phyloP scores from a whole-genome alignment of 2,888 invertebrate genomes.

The Calameuta idolon region DNA sequence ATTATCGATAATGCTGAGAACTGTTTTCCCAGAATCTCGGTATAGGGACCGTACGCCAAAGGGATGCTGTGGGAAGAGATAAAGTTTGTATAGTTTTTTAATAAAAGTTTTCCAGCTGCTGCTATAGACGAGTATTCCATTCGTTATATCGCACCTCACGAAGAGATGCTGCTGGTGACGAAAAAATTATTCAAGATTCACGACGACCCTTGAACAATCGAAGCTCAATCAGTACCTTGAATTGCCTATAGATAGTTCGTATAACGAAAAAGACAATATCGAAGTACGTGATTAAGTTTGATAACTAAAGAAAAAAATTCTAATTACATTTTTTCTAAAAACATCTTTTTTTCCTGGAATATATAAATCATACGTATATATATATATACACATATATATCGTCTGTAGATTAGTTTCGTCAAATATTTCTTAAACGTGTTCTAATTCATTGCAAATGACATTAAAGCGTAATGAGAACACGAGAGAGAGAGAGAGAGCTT shows the following conservation, averaged over 20 bases:
- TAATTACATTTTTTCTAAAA: not conserved
- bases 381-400: no score
- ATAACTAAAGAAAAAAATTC: not conserved
- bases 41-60: not conserved
- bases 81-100: not conserved
- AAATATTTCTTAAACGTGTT: not conserved
- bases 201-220: not conserved
- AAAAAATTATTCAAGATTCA: not conserved
- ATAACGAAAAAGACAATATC: not conserved
- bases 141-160: not conserved
- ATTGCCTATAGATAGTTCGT: no score
- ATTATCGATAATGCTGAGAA: not conserved
- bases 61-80: not conserved
- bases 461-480: not conserved
- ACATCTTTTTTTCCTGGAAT: not conserved
- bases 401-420: not conserved
- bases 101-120: not conserved
- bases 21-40: not conserved
- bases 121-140: not conserved
- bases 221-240: not conserved
- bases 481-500: conserved; percentile 11
- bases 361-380: not conserved
- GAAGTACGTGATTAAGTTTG: no score
- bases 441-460: not conserved
- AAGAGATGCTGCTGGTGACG: not conserved